Conservation (phyloP, 1,140 invertebrate species). For the Oedothorax gibbosus region DNA sequence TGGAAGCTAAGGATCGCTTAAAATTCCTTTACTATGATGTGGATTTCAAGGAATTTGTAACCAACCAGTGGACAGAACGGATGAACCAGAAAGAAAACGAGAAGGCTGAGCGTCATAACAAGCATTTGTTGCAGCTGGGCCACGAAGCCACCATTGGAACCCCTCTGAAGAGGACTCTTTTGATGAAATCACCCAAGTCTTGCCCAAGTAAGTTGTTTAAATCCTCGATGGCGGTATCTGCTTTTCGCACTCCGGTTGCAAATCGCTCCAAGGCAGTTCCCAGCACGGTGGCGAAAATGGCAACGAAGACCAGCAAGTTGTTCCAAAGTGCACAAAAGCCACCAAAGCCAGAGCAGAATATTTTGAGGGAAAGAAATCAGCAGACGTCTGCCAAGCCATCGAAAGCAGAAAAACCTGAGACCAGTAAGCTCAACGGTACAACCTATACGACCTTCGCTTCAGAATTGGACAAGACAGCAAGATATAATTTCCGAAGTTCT, state of each 20-base stretch:
- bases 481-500: slow-evolving; percentile 32
- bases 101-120: slow-evolving; percentile 65
- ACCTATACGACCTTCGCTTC: slow-evolving; percentile 41
- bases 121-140: too few relatives aligned
- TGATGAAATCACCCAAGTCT: too few relatives aligned
- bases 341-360: neutral
- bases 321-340: too few relatives aligned
- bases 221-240: slow-evolving; percentile 5
- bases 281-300: neutral
- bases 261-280: neutral
- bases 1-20: slow-evolving; percentile 66
- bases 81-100: slow-evolving; percentile 68
- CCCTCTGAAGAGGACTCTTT: too few relatives aligned
- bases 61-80: slow-evolving; percentile 67
- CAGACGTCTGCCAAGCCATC: neutral
- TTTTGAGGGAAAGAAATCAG: slow-evolving; percentile 32
- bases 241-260: slow-evolving; percentile 16
- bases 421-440: slow-evolving; percentile 4
- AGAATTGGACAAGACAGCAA: slow-evolving; percentile 18
- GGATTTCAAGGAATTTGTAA: slow-evolving; percentile 67
- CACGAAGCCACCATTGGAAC: too few relatives aligned
- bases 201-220: too few relatives aligned
- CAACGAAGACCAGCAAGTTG: neutral
- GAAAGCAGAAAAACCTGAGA: neutral
- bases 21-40: slow-evolving; percentile 68